Conservation (phyloP, 2,888 invertebrate species). For the Brenthis daphne region DNA sequence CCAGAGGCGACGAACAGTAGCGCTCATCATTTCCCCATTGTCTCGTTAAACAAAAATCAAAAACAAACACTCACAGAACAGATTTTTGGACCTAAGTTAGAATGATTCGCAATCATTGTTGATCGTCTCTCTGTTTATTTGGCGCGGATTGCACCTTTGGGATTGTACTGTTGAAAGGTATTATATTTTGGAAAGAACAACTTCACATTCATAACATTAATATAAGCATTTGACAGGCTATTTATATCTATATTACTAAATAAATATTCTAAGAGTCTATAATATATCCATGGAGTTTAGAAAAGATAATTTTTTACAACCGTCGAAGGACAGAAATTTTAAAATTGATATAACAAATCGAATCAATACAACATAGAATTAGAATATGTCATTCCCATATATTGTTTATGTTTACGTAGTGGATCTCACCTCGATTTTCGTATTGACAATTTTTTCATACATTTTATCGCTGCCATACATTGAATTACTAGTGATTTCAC, state of each 20-base stretch:
- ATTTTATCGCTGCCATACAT: constrained; percentile 66
- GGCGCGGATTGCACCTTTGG: constrained; percentile 63
- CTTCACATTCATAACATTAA: constrained; percentile 4
- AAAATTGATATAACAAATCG: too few relatives aligned
- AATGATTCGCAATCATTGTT: constrained; percentile 72
- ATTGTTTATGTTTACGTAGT: neutral
- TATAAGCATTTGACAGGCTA: neutral
- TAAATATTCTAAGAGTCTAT: too few relatives aligned
- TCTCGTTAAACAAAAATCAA: constrained; percentile 83
- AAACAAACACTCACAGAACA: constrained; percentile 76
- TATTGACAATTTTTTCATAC: constrained; percentile 47
- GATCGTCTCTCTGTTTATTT: constrained; percentile 55
- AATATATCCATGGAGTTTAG: too few relatives aligned
- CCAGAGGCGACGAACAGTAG: constrained; percentile 75
- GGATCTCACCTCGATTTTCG: constrained; percentile 31
- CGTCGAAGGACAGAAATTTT: too few relatives aligned
- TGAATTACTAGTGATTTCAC: constrained; percentile 75
- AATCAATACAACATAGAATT: too few relatives aligned
- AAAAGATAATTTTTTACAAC: too few relatives aligned
- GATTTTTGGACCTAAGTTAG: constrained; percentile 75
- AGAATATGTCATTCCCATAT: too few relatives aligned
- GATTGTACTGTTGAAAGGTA: constrained; percentile 54
- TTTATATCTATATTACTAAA: too few relatives aligned
- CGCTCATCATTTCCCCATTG: constrained; percentile 83
- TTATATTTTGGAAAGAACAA: constrained; percentile 42